Base-by-base conservation (phyloP, 2,797 vertebrate genomes). In the Ciconia nigra region DNA sequence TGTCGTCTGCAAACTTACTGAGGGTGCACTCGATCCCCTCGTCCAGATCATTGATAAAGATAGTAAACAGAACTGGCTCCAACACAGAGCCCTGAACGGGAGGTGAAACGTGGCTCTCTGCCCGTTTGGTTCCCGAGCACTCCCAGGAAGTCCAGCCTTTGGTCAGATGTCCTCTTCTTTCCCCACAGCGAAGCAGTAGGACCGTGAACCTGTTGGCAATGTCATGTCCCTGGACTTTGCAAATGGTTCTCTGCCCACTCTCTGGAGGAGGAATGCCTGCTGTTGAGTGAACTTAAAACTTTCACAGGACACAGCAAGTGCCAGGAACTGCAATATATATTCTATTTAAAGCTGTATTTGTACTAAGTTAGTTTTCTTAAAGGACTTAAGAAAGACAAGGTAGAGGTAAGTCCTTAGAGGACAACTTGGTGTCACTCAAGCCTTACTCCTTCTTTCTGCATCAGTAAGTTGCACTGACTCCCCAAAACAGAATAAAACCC, bases 161-260 rank as follows among this genome's bases (percentile, higher is more conserved):
- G 2, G 12, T 7, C 17, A 73, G 12, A 55, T 85, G 7, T 54
- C 42, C 15, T 66, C 65, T 2, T 3, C 7, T 37, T 73, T 71
- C 24, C 8, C 11, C 0, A 1, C 12, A 26, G 28, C 0, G 0
- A 59, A 91, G 33, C 15, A 41, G 28, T 25, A 51, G 39, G 14
- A 33, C 25, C 3, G 0, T 18, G 21, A 73, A 29, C 15, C 13
- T 86, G 5, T 21, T 52, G 24, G 10, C 10, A 25, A 17, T 35
- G 63, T 20, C 61, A 13, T 26, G 6, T 31, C 44, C 12, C 18
- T 42, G 19, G 5, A 44, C 13, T 44, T 41, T 29, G 35, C 29
- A 78, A 58, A 59, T 55, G 8, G 5, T 83, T 86, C 24, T 10
- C 44, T 66, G 39, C 5, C 21, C 1, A 1, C 1, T 39, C 7